A percentile compares a stretch with the other conserved stretches of the same genome.
Evolutionary conservation across 2,888 invertebrate species (phyloP).

Genomic region (Philaethria dido): DNA sequence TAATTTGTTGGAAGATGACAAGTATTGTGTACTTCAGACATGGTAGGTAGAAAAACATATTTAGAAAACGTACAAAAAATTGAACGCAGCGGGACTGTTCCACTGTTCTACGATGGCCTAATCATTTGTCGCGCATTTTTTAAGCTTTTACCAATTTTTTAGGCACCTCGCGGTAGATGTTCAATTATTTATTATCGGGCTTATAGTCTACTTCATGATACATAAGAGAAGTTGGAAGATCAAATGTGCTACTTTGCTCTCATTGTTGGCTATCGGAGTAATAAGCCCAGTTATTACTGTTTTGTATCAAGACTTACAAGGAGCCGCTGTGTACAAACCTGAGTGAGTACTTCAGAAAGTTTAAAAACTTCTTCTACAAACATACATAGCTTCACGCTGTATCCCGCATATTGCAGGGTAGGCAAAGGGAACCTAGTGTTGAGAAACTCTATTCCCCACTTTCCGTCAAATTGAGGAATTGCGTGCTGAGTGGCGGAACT

Average conservation of each 20-base stretch:
- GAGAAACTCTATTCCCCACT: too few species aligned
- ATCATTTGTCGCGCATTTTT: too few species aligned
- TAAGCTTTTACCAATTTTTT: not conserved
- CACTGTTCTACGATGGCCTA: too few species aligned
- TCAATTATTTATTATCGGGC: slow-evolving; percentile 5
- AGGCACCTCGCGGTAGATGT: slow-evolving; percentile 16
- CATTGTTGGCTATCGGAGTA: not conserved
- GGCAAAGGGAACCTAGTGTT: too few species aligned
- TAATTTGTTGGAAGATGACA: not conserved
- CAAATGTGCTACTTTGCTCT: not conserved
- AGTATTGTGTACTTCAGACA: not conserved
- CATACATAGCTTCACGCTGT: too few species aligned
- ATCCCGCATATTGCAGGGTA: too few species aligned
- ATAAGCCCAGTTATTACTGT: not conserved
- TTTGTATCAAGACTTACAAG: not conserved
- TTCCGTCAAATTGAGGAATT: too few species aligned
- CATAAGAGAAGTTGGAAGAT: slow-evolving; percentile 11
- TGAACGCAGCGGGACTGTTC: too few species aligned
- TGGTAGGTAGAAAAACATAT: too few species aligned
- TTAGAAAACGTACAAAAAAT: too few species aligned
- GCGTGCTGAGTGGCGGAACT: too few species aligned
- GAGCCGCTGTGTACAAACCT: not conserved
- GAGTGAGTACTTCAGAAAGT: slow-evolving; percentile 10
- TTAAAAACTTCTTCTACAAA: too few species aligned
- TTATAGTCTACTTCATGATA: not conserved